Percentiles rank a stretch among this genome's conserved stretches.
Evolutionary conservation across 2,888 invertebrate species (phyloP).

Genomic region (Tipula confusa): DNA sequence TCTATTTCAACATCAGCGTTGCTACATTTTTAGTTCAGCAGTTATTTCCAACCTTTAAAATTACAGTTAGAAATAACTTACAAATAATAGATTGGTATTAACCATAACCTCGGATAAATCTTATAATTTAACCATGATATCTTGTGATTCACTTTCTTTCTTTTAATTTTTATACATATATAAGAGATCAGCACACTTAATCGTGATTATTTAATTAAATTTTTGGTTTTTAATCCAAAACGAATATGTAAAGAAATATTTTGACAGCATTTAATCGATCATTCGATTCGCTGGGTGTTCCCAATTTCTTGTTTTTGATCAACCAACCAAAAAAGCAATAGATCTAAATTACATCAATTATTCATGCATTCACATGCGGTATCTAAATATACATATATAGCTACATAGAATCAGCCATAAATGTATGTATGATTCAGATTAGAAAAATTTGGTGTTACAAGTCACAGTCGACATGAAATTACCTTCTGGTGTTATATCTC

Average conservation of each 20-base stretch:
- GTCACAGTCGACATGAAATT: not conserved
- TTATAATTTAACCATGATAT: not conserved
- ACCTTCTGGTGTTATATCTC: not conserved
- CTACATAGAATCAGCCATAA: too few species aligned
- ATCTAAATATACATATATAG: too few species aligned
- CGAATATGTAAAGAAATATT: not conserved
- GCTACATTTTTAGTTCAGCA: too few species aligned
- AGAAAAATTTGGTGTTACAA: not conserved
- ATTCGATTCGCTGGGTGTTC: not conserved
- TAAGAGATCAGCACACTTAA: not conserved
- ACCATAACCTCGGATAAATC: too few species aligned
- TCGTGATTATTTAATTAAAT: not conserved
- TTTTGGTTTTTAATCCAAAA: not conserved
- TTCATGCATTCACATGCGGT: not conserved
- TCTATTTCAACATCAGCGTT: too few species aligned
- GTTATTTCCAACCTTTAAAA: too few species aligned
- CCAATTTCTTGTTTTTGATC: not conserved
- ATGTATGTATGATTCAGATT: too few species aligned
- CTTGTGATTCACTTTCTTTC: not conserved
- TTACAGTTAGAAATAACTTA: too few species aligned
- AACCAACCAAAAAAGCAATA: not conserved
- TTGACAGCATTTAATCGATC: constrained; percentile 1
- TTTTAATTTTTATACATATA: not conserved
- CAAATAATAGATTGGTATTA: too few species aligned
- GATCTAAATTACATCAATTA: not conserved